Percentiles rank a stretch among this genome's conserved stretches.
These are phyloP conservation scores for Epiblema foenella DNA, from an alignment of 2,888 invertebrate species.

Conservation along the genomic window DNA sequence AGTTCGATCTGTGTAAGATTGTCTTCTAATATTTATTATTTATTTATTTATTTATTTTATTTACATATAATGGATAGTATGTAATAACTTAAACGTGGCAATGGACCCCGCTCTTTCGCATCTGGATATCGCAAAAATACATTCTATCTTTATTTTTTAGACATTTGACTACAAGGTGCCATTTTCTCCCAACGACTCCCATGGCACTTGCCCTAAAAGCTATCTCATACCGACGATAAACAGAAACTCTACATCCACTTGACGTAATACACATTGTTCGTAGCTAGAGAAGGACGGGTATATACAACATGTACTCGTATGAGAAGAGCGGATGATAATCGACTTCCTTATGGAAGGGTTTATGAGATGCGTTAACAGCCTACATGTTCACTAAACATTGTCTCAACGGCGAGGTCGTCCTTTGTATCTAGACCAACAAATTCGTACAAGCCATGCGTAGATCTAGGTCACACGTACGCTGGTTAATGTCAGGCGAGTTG, in stretches of 20 bases:
- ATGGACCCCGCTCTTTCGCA: too few species aligned
- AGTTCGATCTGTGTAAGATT: too few species aligned
- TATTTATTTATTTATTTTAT: too few species aligned
- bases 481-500: neutral
- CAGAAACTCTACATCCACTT: constrained; percentile 14
- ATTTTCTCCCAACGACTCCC: neutral
- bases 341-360: constrained; percentile 30
- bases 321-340: constrained; percentile 7
- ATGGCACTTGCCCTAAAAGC: constrained; percentile 17
- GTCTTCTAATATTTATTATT: too few species aligned
- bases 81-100: too few species aligned
- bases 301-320: neutral
- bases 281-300: neutral
- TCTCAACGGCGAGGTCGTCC: neutral
- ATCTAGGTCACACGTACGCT: neutral
- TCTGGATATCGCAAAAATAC: too few species aligned
- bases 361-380: constrained; percentile 32
- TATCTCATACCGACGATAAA: constrained; percentile 15
- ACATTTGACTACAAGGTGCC: neutral
- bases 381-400: neutral
- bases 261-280: constrained; percentile 4
- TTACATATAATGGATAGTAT: too few species aligned
- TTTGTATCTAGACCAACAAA: neutral
- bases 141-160: too few species aligned
- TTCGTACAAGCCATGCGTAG: neutral